Percentiles rank a stretch among this genome's conserved stretches.
Conservation (phyloP, 2,113 vertebrate species). For the Tachysurus fulvidraco region DNA sequence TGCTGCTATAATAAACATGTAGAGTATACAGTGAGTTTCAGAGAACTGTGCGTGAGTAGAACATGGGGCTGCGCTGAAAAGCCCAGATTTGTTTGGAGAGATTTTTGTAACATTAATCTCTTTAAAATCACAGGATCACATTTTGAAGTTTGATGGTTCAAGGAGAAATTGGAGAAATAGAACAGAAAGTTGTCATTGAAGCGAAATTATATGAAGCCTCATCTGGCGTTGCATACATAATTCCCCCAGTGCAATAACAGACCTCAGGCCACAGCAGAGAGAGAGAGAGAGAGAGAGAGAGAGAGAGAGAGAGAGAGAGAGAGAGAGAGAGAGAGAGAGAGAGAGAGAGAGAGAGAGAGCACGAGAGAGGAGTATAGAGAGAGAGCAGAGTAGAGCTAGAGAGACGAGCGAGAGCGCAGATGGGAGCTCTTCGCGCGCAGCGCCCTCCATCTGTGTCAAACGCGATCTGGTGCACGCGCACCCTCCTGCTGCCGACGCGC, state of each 20-base stretch:
- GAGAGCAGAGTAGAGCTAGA: no score
- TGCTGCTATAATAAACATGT: not conserved
- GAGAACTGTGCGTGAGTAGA: not conserved
- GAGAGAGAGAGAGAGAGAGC: no score
- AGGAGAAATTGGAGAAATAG: constrained; percentile 8
- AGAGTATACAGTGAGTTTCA: not conserved
- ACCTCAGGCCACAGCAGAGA: not conserved
- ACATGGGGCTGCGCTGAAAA: not conserved
- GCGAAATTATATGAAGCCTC: not conserved
- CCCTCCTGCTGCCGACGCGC: no score
- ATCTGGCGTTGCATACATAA: not conserved
- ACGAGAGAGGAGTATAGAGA: no score
- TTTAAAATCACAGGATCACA: not conserved
- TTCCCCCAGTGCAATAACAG: not conserved
- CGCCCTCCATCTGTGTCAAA: no score
- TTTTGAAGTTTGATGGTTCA: constrained; percentile 5
- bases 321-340: no score
- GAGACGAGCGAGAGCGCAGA: no score
- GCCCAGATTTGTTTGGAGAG: not conserved
- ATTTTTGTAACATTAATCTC: not conserved
- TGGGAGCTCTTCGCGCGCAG: no score
- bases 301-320: not conserved
- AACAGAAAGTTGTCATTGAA: not conserved
- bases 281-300: not conserved
- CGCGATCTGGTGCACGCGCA: no score